Base-by-base conservation (phyloP, 1,140 invertebrate genomes). In the Temnothorax curvispinosus region DNA sequence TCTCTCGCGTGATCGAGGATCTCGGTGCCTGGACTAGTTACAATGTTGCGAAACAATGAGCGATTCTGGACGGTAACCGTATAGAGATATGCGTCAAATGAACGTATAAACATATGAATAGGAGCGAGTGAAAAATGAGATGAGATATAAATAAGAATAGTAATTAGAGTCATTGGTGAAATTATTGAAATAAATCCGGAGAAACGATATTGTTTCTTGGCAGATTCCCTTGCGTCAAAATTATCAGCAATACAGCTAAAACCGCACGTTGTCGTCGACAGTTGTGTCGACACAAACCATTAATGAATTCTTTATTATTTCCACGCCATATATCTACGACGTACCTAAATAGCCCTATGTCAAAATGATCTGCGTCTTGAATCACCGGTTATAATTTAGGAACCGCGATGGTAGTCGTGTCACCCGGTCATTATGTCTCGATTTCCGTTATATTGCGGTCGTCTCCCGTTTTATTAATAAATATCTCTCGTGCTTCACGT, bases 401-500 rank as follows among this genome's bases (percentile, higher is more conserved):
- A 69, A 54, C 47, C 35, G 13, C 32, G 27, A 50, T 13, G 44
- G 50, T 27, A 15, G 76, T 54, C n/a, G 13, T 35, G 67, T 74
- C 41, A 44, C 67, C 32, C 67, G 78, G 38, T 58, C 54, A 35
- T 74, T 35, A 74, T 5, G 32, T 74, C 18, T 27, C 62, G 47
- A 67, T 80, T 38, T 80, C 44, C 76, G 18, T 50, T 32, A 9
- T 32, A 9, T 67, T 44, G 47, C 47, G 77, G 41, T 38, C 32
- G 13, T 67, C 27, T 21, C 15, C 41, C 7, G 50, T 50, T 21
- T 82, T 72, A 82, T 72, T 72, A 82, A 81, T 81, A 71, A 69
- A 32, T 15, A 35, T 67, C 11, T 32, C 54, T 44, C 60, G 32
- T 65, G 27, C 38, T 6, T 15, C 52, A 27, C 64, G 41, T 80